A percentile compares a stretch with the other conserved stretches of the same genome.
Conservation (phyloP, 2,113 vertebrate species). For the Phasianus colchicus region DNA sequence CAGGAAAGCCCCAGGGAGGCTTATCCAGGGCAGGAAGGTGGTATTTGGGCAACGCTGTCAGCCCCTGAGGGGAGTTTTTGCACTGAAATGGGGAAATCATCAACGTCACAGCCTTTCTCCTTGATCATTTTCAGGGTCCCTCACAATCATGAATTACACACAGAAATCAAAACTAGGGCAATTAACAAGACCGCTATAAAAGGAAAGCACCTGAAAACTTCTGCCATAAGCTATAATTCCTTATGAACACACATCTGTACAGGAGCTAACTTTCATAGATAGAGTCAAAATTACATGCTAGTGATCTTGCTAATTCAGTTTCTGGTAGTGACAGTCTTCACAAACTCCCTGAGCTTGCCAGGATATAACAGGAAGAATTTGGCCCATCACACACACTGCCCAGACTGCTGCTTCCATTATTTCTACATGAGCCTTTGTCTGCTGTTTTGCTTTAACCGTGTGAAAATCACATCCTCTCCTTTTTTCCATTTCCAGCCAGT, state of each 20-base stretch:
- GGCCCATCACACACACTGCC: background rate
- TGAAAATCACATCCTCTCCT: background rate
- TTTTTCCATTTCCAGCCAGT: constrained; percentile 36
- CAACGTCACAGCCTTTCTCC: background rate
- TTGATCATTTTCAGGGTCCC: background rate
- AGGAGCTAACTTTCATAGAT: constrained; percentile 3
- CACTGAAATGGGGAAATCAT: background rate
- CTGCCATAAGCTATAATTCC: background rate
- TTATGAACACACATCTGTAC: background rate
- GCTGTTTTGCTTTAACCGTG: constrained; percentile 49
- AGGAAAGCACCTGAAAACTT: background rate
- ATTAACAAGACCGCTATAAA: background rate
- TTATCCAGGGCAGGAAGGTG: background rate
- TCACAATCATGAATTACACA: background rate
- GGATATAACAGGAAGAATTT: constrained; percentile 27
- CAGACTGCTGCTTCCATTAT: constrained; percentile 4
- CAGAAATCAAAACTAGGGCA: background rate
- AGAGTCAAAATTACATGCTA: background rate
- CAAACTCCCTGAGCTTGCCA: background rate
- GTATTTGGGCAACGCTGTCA: background rate
- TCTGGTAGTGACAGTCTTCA: background rate
- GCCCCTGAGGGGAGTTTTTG: background rate
- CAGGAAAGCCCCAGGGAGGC: background rate
- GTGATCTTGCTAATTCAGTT: background rate
- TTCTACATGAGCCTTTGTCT: background rate